These are phyloP conservation scores for Gnathonemus longibarbis DNA, from an alignment of 2,113 vertebrate species.

Conservation along the genomic window DNA sequence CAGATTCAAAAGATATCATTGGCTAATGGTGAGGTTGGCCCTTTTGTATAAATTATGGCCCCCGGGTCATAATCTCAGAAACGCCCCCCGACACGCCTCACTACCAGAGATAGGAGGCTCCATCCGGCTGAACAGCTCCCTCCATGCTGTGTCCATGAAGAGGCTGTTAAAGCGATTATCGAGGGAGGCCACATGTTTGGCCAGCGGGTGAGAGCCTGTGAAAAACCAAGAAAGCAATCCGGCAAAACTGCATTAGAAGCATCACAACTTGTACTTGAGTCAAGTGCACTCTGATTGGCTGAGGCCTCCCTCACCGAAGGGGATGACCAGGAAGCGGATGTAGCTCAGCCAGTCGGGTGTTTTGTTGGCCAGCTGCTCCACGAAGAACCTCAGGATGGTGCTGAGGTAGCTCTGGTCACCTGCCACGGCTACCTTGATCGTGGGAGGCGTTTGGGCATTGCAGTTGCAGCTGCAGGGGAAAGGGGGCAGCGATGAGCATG, in stretches of 20 bases:
- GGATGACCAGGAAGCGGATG: conserved; percentile 65
- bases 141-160: conserved; percentile 69
- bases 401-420: conserved; percentile 67
- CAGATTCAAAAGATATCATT: neutral
- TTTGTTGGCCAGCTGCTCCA: conserved; percentile 67
- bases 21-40: neutral
- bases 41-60: neutral
- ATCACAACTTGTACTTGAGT: neutral
- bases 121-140: conserved; percentile 63
- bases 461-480: conserved; percentile 59
- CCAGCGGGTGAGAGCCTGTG: conserved; percentile 64
- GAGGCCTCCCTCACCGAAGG: conserved; percentile 47
- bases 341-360: conserved; percentile 66
- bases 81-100: neutral
- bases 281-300: neutral
- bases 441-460: conserved; percentile 63
- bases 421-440: conserved; percentile 62
- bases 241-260: neutral
- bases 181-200: conserved; percentile 63
- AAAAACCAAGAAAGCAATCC: neutral
- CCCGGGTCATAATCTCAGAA: neutral
- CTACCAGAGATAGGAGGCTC: conserved; percentile 61
- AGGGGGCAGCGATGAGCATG: neutral
- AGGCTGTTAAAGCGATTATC: conserved; percentile 63
- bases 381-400: conserved; percentile 64